Percentiles rank a stretch among this genome's conserved stretches.
phyloP scores from a whole-genome alignment of 2,797 vertebrate species.

The Sebastolobus altivelis region DNA sequence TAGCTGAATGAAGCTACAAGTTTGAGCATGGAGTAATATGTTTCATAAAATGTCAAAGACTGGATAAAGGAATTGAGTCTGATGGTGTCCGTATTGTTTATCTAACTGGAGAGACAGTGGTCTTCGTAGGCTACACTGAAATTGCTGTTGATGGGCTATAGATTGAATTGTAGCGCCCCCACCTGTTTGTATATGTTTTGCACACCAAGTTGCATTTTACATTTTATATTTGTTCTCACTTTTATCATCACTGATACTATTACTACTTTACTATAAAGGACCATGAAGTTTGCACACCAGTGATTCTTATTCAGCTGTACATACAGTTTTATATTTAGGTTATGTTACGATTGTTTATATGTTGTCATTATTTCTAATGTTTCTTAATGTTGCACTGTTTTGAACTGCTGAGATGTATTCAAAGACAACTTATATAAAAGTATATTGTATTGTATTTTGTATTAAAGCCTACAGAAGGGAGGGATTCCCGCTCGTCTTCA shows the following conservation, averaged over 20 bases:
- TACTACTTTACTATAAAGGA: background rate
- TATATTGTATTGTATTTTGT: background rate
- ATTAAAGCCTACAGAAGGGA: conserved; percentile 1
- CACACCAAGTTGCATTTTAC: background rate
- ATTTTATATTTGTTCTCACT: background rate
- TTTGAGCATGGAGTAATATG: background rate
- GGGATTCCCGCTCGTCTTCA: background rate
- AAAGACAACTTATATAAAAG: background rate
- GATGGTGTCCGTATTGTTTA: background rate
- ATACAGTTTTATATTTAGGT: background rate
- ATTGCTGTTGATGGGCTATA: background rate
- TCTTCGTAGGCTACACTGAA: background rate
- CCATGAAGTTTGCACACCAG: background rate
- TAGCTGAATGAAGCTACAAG: background rate
- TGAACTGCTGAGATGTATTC: background rate
- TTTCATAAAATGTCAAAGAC: background rate
- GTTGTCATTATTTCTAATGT: background rate
- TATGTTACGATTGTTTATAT: background rate
- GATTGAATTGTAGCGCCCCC: conserved; percentile 47
- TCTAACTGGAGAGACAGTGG: background rate
- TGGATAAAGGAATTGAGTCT: background rate
- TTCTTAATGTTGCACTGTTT: background rate
- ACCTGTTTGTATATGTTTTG: conserved; percentile 37
- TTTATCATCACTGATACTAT: background rate
- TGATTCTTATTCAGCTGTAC: background rate